These are phyloP conservation scores for Enteromius treurensis DNA, from an alignment of 2,797 vertebrate species.

Conservation along the genomic window DNA sequence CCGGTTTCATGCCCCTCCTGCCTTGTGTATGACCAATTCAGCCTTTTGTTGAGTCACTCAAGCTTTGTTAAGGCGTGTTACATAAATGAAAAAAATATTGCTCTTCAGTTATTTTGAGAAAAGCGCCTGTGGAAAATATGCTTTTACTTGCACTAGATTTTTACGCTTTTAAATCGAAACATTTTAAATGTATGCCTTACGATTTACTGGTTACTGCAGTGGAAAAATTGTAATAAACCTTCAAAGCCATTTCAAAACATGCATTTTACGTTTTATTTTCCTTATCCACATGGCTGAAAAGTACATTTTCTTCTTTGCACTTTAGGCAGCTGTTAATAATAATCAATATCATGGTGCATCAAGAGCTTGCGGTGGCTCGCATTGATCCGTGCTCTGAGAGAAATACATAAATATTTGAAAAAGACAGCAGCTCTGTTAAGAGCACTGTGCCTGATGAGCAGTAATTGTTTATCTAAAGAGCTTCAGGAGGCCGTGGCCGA, in stretches of 20 bases:
- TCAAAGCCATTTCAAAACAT: not conserved
- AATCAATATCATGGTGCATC: not conserved
- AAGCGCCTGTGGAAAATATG: not conserved
- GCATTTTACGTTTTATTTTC: not conserved
- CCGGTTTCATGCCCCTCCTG: not conserved
- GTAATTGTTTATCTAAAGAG: conserved; percentile 2
- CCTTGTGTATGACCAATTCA: not conserved
- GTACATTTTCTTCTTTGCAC: not conserved
- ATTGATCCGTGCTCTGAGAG: conserved; percentile 25
- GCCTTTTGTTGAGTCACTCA: not conserved
- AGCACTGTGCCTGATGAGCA: conserved; percentile 6
- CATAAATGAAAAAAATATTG: not conserved
- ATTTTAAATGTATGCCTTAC: not conserved
- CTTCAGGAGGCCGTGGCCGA: not conserved
- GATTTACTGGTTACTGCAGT: not conserved
- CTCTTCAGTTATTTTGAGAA: not conserved
- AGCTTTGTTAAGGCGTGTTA: not conserved
- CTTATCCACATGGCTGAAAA: not conserved
- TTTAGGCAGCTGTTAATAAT: not conserved
- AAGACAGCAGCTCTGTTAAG: conserved; percentile 1
- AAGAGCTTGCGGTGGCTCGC: conserved; percentile 15
- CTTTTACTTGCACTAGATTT: not conserved
- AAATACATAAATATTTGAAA: conserved; percentile 42
- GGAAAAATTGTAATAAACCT: not conserved
- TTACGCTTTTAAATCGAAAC: not conserved